Evolutionary conservation across 2,888 invertebrate species (phyloP).

Genomic region (Brenthis hecate): DNA sequence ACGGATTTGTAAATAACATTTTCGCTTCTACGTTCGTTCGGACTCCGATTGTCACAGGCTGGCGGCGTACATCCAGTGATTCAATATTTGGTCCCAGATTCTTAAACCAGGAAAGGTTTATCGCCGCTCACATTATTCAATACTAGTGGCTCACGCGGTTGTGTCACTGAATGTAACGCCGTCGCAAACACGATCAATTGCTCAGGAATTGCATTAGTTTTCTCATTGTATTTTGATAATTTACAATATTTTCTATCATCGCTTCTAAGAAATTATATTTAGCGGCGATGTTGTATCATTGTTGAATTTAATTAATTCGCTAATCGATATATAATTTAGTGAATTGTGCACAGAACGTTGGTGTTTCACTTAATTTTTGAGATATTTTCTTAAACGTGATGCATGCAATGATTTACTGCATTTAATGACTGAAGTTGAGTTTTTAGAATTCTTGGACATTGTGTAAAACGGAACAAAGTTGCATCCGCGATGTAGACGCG

Average conservation of each 20-base stretch:
- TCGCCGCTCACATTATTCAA: not conserved
- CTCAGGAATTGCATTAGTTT: slow-evolving; percentile 80
- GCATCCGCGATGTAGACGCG: slow-evolving; percentile 19
- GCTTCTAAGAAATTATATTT: slow-evolving; percentile 60
- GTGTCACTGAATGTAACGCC: slow-evolving; percentile 44
- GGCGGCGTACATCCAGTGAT: slow-evolving; percentile 39
- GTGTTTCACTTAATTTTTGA: slow-evolving; percentile 80
- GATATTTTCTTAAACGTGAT: slow-evolving; percentile 75
- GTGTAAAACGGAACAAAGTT: slow-evolving; percentile 45
- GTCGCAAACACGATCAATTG: slow-evolving; percentile 56
- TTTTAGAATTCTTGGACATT: slow-evolving; percentile 62
- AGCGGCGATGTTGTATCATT: slow-evolving; percentile 67
- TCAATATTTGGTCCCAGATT: slow-evolving; percentile 27
- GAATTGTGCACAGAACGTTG: slow-evolving; percentile 80
- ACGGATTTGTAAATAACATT: slow-evolving; percentile 63
- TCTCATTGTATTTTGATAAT: slow-evolving; percentile 67
- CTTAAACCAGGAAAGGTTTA: not conserved
- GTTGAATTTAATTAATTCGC: slow-evolving; percentile 72
- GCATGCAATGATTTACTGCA: slow-evolving; percentile 75
- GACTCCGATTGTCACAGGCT: slow-evolving; percentile 40
- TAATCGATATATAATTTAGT: slow-evolving; percentile 67
- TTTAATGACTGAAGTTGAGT: slow-evolving; percentile 73
- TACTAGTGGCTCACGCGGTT: slow-evolving; percentile 4
- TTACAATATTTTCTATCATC: slow-evolving; percentile 63
- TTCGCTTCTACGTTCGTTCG: slow-evolving; percentile 60